Evolutionary conservation across 1,140 invertebrate genomes (phyloP).

Genomic region (Lamellibrachia luymesi): DNA sequence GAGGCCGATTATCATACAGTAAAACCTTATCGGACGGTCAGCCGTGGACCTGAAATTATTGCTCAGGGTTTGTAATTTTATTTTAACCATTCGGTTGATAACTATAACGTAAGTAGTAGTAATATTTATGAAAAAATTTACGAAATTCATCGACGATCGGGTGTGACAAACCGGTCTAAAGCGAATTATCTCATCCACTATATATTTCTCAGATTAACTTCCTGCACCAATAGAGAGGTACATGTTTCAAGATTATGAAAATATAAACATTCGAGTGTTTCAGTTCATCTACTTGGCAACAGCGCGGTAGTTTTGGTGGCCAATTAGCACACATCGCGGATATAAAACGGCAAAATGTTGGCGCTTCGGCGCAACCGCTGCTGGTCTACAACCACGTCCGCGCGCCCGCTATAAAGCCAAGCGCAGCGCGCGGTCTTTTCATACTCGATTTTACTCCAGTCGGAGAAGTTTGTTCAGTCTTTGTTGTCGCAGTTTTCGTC

Average conservation of each 20-base stretch:
- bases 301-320: not conserved
- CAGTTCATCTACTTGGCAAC: not conserved
- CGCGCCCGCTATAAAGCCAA: not conserved
- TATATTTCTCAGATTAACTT: not conserved
- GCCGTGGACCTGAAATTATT: not conserved
- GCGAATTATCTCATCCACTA: not conserved
- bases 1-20: not conserved
- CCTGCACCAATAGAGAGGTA: not conserved
- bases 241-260: not conserved
- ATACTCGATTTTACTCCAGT: not conserved
- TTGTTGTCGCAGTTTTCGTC: constrained; percentile 18
- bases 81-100: not conserved
- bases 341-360: not conserved
- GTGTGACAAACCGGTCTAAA: not conserved
- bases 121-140: not conserved
- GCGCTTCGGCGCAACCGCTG: not conserved
- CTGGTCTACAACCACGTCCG: constrained; percentile 12
- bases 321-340: not conserved
- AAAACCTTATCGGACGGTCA: not conserved
- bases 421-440: not conserved
- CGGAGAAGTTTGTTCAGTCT: not conserved
- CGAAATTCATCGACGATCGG: not conserved
- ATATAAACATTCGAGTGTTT: not conserved
- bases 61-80: not conserved
- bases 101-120: not conserved